These are phyloP conservation scores for Stegophylla sp. DNA, from an alignment of 2,888 invertebrate genomes.

Conservation along the genomic window DNA sequence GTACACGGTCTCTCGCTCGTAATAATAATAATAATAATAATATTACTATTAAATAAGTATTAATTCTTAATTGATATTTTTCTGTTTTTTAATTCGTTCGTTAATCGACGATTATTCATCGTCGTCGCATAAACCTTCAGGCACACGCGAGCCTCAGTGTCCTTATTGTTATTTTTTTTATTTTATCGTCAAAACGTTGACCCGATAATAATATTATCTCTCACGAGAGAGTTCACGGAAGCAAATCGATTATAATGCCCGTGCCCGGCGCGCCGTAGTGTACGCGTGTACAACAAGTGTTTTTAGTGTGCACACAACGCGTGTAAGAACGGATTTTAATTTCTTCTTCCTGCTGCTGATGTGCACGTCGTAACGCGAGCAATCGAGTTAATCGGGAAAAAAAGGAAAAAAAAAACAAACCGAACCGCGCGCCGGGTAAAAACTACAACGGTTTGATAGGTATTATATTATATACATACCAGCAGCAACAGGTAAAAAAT, in stretches of 20 bases:
- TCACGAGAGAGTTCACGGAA: conserved; percentile 34
- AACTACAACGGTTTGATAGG: neutral
- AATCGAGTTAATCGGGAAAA: neutral
- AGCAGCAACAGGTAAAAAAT: too few relatives aligned
- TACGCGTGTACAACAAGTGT: neutral
- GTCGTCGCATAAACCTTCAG: neutral
- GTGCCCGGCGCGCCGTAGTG: neutral
- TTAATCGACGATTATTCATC: neutral
- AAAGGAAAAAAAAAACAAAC: neutral
- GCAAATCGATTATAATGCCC: conserved; percentile 56
- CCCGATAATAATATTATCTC: conserved; percentile 13
- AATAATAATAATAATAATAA: too few relatives aligned
- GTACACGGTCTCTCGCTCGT: too few relatives aligned
- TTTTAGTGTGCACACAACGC: too few relatives aligned
- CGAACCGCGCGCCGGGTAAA: neutral
- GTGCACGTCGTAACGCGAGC: conserved; percentile 15
- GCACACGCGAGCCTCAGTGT: neutral
- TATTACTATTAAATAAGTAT: too few relatives aligned
- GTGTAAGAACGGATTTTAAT: conserved; percentile 1
- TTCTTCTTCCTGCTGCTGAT: conserved; percentile 16
- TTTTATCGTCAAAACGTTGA: neutral
- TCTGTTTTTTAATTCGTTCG: conserved; percentile 27
- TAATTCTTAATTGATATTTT: too few relatives aligned
- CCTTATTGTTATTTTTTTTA: conserved; percentile 38
- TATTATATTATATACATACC: neutral